These are phyloP conservation scores for Lethenteron reissneri DNA, from an alignment of 2,113 vertebrate genomes.

Conservation along the genomic window DNA sequence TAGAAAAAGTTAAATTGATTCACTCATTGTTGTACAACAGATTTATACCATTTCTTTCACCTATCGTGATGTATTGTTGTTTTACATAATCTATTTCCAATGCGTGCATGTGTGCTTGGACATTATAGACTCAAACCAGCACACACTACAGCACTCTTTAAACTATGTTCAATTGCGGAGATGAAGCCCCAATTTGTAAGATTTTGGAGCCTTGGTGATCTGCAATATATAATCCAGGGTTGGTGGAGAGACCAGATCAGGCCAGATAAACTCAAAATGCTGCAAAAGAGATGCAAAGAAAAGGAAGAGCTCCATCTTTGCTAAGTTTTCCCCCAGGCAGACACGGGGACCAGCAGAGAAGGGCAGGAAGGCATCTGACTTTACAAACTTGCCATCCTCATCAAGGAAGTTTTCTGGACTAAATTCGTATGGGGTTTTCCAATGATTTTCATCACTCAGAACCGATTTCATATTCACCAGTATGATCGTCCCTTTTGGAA, in stretches of 20 bases:
- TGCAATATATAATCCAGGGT: neutral
- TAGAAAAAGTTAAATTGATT: too few species aligned
- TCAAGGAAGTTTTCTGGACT: conserved; percentile 60
- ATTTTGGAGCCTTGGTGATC: neutral
- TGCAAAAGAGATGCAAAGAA: conserved; percentile 31
- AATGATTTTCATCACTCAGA: conserved; percentile 38
- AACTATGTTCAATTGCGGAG: too few species aligned
- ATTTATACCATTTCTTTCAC: too few species aligned
- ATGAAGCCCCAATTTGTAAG: neutral
- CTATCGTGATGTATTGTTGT: too few species aligned
- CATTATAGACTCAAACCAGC: too few species aligned
- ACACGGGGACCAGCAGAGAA: conserved; percentile 46
- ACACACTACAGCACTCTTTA: too few species aligned
- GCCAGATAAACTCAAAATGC: conserved; percentile 20
- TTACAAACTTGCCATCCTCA: conserved; percentile 35
- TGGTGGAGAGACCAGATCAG: neutral
- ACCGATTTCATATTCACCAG: conserved; percentile 18
- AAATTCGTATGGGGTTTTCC: conserved; percentile 41
- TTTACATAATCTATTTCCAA: too few species aligned
- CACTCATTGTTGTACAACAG: too few species aligned
- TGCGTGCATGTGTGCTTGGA: too few species aligned
- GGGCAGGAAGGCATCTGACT: conserved; percentile 40
- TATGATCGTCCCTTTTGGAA: conserved; percentile 20
- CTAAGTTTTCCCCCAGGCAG: conserved; percentile 30
- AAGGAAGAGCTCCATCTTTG: conserved; percentile 37